Evolutionary conservation across 2,113 vertebrate species (phyloP).

Genomic region (Anguilla japonica): DNA sequence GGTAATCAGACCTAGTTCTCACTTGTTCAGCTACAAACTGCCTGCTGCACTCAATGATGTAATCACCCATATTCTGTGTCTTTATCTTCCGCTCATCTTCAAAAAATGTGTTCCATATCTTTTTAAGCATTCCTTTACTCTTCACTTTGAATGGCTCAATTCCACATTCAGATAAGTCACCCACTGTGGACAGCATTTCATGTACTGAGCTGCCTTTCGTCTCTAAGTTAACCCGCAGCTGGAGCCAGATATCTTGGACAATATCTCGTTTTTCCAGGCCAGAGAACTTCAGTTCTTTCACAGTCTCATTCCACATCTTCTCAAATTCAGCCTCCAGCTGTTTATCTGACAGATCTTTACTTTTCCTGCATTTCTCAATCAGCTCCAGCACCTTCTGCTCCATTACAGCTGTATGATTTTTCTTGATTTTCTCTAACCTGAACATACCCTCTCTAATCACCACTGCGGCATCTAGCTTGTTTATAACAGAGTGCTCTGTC

Average conservation of each 20-base stretch:
- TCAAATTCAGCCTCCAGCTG: conserved; percentile 33
- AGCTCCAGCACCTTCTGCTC: conserved; percentile 27
- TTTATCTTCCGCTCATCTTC: neutral
- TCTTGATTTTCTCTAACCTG: conserved; percentile 25
- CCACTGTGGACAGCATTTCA: neutral
- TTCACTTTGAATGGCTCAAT: neutral
- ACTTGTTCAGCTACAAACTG: conserved; percentile 17
- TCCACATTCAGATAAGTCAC: conserved; percentile 17
- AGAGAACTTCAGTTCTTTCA: conserved; percentile 10
- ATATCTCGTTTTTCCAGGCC: conserved; percentile 20
- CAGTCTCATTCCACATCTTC: conserved; percentile 36
- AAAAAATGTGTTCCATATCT: neutral
- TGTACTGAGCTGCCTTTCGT: neutral
- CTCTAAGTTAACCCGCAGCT: conserved; percentile 18
- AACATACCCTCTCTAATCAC: conserved; percentile 30
- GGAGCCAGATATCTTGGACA: neutral
- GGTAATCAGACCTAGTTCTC: conserved; percentile 28
- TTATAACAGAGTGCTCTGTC: conserved; percentile 20
- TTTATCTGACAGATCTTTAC: neutral
- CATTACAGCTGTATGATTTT: conserved; percentile 30
- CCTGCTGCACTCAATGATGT: conserved; percentile 10
- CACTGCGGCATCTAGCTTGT: conserved; percentile 26
- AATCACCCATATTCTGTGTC: neutral
- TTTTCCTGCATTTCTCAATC: conserved; percentile 28
- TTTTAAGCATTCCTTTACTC: neutral